A percentile compares a stretch with the other conserved stretches of the same genome.
phyloP scores from a whole-genome alignment of 2,888 invertebrate species.

The Apodemia mormo region DNA sequence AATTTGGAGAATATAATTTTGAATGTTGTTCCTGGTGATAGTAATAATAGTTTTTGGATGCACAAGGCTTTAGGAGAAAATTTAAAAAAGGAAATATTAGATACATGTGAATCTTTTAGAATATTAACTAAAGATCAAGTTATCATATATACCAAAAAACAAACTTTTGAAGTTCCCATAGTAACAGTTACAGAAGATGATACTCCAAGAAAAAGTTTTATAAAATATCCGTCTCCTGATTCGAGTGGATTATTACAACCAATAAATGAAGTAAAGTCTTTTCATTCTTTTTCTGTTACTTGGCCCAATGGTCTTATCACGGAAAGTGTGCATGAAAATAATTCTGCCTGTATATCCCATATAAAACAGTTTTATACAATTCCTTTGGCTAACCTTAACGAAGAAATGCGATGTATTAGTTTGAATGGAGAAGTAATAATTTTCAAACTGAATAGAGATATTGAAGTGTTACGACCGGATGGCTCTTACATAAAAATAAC shows the following conservation, averaged over 20 bases:
- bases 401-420: constrained; percentile 67
- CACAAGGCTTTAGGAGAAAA: constrained; percentile 59
- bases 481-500: constrained; percentile 58
- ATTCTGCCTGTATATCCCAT: constrained; percentile 58
- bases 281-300: constrained; percentile 59
- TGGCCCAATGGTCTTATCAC: constrained; percentile 73
- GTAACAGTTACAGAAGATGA: constrained; percentile 35
- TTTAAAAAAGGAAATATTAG: constrained; percentile 43
- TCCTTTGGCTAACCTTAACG: constrained; percentile 44
- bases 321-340: constrained; percentile 60
- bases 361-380: constrained; percentile 61
- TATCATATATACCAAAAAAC: constrained; percentile 61
- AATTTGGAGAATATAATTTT: constrained; percentile 62
- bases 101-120: constrained; percentile 63
- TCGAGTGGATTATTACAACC: constrained; percentile 33
- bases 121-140: constrained; percentile 61
- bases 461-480: constrained; percentile 62
- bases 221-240: constrained; percentile 36
- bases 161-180: constrained; percentile 44
- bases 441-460: constrained; percentile 54
- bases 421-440: constrained; percentile 68
- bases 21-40: constrained; percentile 58
- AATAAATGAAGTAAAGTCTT: constrained; percentile 48
- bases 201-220: constrained; percentile 42
- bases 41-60: constrained; percentile 63